Percentiles rank a stretch among this genome's conserved stretches.
Evolutionary conservation across 2,797 vertebrate species (phyloP).

Genomic region (Aphelocoma californica): DNA sequence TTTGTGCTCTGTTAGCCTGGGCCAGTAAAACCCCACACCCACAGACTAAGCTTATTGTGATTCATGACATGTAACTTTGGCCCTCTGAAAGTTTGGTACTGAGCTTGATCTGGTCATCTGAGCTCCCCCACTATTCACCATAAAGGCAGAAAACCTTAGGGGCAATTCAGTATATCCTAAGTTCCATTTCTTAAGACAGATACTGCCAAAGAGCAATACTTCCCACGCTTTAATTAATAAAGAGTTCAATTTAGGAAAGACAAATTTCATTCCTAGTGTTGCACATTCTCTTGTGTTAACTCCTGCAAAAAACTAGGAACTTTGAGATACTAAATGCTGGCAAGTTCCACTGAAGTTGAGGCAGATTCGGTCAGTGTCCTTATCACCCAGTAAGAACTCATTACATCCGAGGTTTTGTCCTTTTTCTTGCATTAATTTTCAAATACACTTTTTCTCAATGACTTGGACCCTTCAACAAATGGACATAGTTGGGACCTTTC

Average conservation of each 20-base stretch:
- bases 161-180: background rate
- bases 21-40: background rate
- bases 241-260: background rate
- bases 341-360: background rate
- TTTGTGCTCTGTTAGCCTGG: background rate
- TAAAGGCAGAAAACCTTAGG: background rate
- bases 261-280: background rate
- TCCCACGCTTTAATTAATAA: background rate
- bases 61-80: background rate
- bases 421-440: background rate
- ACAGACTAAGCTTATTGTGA: background rate
- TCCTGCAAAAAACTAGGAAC: background rate
- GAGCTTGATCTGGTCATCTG: background rate
- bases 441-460: background rate
- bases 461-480: background rate
- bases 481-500: background rate
- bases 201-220: background rate
- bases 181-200: background rate
- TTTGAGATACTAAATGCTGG: background rate
- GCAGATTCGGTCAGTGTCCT: background rate
- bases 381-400: background rate
- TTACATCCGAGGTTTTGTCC: accelerated
- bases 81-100: background rate
- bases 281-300: background rate
- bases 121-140: background rate